Base-by-base conservation (phyloP, 2,797 vertebrate genomes). In the Hydrocynus forskahlii region DNA sequence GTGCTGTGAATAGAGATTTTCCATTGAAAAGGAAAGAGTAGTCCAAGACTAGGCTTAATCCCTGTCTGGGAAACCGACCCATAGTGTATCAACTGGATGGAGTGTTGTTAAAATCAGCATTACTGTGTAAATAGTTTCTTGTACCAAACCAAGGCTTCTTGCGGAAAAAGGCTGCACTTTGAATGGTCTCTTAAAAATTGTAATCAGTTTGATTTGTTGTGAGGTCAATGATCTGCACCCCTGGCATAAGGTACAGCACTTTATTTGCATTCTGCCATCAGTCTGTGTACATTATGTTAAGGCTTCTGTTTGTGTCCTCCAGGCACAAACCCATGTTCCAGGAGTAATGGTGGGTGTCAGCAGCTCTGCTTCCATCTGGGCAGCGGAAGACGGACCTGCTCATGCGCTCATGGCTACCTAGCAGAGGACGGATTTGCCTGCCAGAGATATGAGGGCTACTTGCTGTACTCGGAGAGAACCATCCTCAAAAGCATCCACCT, bases 401-500 rank as follows among this genome's bases (percentile, higher is more conserved):
- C 96, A 40, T 99, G 98, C 7, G 98, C 98, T 2, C 98, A 99
- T 23, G 98, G 98, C 4, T 97, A 96, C 83, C 91, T 99, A 78
- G 95, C 96, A 10, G 95, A 96, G 21, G 96, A 98, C 7, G 96
- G 97, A 45, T 90, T 96, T 57, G 95, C 94, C 87, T 99, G 98
- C 82, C 90, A 96, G 80, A 94, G 97, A 83, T 97, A 99, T 3
- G 96, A 98, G 84, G 98, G 97, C 4, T 99, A 99, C 91, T 93
- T 99, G 62, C 93, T 99, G 1, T 99, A 97, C 91, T 99, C 97
- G 0, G 98, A 98, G 82, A 96, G 98, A 91, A 98, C 96, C 64
- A 96, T 98, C 86, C 79, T 99, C 62, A 99, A 98, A 91, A 99
- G 96, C 87, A 97, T 99, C 86, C 98, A 99, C 92, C 95, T 99